Evolutionary conservation across 2,797 vertebrate species (phyloP).

Genomic region (Erpetoichthys calabaricus): DNA sequence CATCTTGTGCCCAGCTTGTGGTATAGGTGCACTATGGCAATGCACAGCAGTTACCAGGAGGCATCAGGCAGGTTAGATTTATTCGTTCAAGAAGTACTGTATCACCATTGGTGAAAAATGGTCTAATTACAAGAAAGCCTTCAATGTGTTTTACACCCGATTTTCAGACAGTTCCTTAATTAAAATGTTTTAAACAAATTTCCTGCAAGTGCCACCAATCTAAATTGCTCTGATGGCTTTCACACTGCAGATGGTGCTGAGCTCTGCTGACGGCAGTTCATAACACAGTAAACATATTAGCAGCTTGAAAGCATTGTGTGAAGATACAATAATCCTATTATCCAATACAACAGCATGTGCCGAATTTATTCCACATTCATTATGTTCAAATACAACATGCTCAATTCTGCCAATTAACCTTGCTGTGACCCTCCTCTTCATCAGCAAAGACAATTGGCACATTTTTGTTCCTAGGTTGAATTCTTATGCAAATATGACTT

Average conservation of each 20-base stretch:
- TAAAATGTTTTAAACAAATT: background rate
- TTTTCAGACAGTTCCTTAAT: conserved; percentile 11
- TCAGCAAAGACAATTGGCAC: too few relatives aligned
- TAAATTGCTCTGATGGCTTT: background rate
- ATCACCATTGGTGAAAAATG: conserved; percentile 23
- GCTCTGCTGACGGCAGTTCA: background rate
- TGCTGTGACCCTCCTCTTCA: conserved; percentile 4
- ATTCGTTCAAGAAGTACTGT: too few relatives aligned
- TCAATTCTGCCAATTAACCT: conserved; percentile 9
- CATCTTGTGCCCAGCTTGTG: too few relatives aligned
- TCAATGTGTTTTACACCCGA: conserved; percentile 28
- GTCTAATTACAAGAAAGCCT: conserved; percentile 47
- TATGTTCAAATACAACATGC: conserved; percentile 6
- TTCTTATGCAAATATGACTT: too few relatives aligned
- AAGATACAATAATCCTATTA: background rate
- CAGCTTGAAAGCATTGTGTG: background rate
- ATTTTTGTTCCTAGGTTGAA: too few relatives aligned
- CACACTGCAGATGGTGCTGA: too few relatives aligned
- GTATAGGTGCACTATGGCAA: too few relatives aligned
- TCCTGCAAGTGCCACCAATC: conserved; percentile 4
- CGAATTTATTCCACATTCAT: conserved; percentile 3
- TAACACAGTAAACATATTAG: background rate
- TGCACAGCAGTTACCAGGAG: too few relatives aligned
- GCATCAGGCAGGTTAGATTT: too few relatives aligned
- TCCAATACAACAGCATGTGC: background rate